phyloP scores from a whole-genome alignment of 2,888 invertebrate genomes.

The Heterodera filipjevi region DNA sequence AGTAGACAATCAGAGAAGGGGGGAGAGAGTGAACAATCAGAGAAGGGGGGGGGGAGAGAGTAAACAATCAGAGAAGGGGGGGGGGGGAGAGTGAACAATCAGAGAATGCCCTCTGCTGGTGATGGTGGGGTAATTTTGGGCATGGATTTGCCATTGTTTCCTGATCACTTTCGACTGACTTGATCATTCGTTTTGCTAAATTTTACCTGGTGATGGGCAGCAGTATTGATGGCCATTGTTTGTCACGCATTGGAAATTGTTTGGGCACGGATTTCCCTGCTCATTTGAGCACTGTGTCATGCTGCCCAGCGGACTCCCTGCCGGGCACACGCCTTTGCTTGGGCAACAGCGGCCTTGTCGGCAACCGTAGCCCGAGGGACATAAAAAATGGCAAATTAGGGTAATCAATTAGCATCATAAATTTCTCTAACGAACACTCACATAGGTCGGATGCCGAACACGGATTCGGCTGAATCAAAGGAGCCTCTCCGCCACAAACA shows the following conservation, averaged over 20 bases:
- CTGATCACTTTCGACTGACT: too few relatives aligned
- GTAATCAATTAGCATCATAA: not conserved
- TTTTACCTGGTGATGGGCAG: constrained; percentile 57
- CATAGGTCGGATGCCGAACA: constrained; percentile 56
- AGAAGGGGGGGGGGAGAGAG: too few relatives aligned
- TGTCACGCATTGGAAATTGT: constrained; percentile 60
- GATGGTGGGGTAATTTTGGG: too few relatives aligned
- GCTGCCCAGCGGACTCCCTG: constrained; percentile 60
- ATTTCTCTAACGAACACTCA: not conserved
- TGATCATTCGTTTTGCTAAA: too few relatives aligned
- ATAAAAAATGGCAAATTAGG: not conserved
- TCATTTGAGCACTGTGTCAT: constrained; percentile 54
- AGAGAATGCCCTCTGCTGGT: too few relatives aligned
- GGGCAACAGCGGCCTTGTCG: constrained; percentile 62
- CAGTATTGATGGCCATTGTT: constrained; percentile 61
- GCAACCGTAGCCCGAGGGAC: constrained; percentile 59
- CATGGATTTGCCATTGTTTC: too few relatives aligned
- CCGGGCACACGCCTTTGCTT: constrained; percentile 57
- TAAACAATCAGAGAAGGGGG: too few relatives aligned
- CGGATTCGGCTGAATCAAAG: constrained; percentile 51
- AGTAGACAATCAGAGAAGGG: not conserved
- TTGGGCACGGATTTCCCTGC: constrained; percentile 54
- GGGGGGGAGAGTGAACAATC: too few relatives aligned
- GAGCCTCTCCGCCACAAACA: constrained; percentile 59
- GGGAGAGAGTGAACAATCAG: too few relatives aligned